These are phyloP conservation scores for Dufourea novaeangliae DNA, from an alignment of 1,140 invertebrate species.

Conservation along the genomic window DNA sequence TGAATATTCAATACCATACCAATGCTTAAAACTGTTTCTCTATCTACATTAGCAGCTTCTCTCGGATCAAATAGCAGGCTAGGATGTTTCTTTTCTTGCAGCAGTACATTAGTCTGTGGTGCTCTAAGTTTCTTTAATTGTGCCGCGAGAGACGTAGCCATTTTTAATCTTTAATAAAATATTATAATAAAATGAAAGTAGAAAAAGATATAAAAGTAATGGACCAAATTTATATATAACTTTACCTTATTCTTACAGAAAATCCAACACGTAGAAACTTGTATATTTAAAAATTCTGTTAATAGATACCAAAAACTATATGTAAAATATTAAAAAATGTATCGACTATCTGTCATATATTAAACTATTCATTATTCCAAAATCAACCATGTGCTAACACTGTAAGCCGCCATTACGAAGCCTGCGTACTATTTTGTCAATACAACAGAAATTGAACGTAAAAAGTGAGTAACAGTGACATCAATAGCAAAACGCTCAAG, in stretches of 20 bases:
- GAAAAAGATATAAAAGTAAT: neutral
- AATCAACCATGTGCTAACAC: constrained; percentile 9
- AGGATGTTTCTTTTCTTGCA: constrained; percentile 86
- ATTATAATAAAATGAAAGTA: neutral
- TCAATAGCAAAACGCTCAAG: too few species aligned
- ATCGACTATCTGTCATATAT: neutral
- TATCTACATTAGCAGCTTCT: constrained; percentile 92
- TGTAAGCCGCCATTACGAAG: neutral
- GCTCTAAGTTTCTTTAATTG: constrained; percentile 91
- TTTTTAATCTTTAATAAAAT: constrained; percentile 62
- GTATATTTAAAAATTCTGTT: neutral
- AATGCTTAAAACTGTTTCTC: constrained; percentile 91
- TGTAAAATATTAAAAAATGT: constrained; percentile 5
- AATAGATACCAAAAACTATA: neutral
- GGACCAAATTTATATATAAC: neutral
- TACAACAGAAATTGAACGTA: too few species aligned
- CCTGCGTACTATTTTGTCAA: neutral
- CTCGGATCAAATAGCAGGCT: constrained; percentile 94
- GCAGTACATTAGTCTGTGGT: constrained; percentile 89
- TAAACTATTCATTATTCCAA: neutral
- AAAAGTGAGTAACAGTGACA: too few species aligned
- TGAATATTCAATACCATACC: constrained; percentile 82
- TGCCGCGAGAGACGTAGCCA: constrained; percentile 89
- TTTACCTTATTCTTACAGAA: constrained; percentile 2
- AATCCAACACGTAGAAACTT: neutral